These are phyloP conservation scores for Melanostoma scalare DNA, from an alignment of 2,888 invertebrate genomes.

Conservation along the genomic window DNA sequence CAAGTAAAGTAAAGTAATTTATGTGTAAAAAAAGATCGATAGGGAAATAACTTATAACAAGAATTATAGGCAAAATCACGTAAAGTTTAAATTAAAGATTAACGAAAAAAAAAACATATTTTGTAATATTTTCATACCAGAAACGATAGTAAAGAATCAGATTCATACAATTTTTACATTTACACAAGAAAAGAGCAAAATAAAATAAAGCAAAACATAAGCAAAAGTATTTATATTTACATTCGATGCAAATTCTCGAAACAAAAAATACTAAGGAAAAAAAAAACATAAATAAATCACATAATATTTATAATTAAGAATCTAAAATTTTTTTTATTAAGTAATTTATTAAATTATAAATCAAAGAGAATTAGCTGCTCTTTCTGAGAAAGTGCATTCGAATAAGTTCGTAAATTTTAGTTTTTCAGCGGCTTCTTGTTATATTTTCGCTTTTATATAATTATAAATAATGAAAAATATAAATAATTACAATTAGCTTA, in stretches of 20 bases:
- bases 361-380: background rate
- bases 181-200: constrained; percentile 48
- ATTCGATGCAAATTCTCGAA: constrained; percentile 58
- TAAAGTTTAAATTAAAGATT: constrained; percentile 38
- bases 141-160: constrained; percentile 63
- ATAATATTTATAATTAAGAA: constrained; percentile 53
- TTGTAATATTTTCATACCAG: constrained; percentile 73
- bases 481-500: constrained; percentile 32
- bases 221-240: constrained; percentile 69
- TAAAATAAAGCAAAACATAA: constrained; percentile 29
- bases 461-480: constrained; percentile 1
- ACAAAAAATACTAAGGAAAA: constrained; percentile 6
- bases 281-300: constrained; percentile 19
- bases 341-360: constrained; percentile 57
- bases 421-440: constrained; percentile 31
- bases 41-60: constrained; percentile 52
- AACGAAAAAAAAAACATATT: constrained; percentile 51
- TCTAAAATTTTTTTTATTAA: constrained; percentile 46
- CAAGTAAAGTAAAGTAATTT: constrained; percentile 53
- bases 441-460: constrained; percentile 41
- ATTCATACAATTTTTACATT: constrained; percentile 73
- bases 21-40: constrained; percentile 59
- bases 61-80: constrained; percentile 41
- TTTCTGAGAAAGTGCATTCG: constrained; percentile 12
- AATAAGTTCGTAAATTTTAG: constrained; percentile 23